Evolutionary conservation across 37 sponge, comb jelly and placozoan species (phyloP).

Genomic region (Crambe crambe): DNA sequence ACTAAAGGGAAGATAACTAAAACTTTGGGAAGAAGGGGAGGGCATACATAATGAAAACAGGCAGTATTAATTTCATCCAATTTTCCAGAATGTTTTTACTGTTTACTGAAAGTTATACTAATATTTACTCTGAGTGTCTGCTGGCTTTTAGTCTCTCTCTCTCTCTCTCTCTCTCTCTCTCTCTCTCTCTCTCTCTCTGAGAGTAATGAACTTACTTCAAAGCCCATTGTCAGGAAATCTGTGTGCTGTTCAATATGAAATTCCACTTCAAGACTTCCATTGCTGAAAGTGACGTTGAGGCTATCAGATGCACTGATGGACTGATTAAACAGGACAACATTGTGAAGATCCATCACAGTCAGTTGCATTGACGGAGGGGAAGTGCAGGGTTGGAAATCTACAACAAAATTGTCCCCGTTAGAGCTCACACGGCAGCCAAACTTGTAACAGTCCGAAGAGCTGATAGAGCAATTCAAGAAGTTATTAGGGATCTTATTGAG

Average conservation of each 20-base stretch:
- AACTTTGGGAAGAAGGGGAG: too few species aligned
- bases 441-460: neutral
- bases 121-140: too few species aligned
- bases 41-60: too few species aligned
- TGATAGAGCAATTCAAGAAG: neutral
- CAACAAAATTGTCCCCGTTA: neutral
- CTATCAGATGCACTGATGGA: neutral
- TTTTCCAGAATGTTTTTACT: too few species aligned
- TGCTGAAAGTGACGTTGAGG: neutral
- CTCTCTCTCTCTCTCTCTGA: too few species aligned
- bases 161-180: too few species aligned
- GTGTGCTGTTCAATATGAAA: neutral
- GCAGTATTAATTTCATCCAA: too few species aligned
- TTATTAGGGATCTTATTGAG: neutral
- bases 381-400: neutral
- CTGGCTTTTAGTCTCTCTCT: too few species aligned
- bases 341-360: neutral
- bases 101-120: too few species aligned
- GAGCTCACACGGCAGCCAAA: neutral
- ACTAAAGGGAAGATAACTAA: too few species aligned
- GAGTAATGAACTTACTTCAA: neutral
- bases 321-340: neutral
- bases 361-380: neutral
- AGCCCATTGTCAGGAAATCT: neutral
- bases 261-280: neutral